These are phyloP conservation scores for Antheraea yamamai DNA, from an alignment of 2,888 invertebrate genomes.

Conservation along the genomic window DNA sequence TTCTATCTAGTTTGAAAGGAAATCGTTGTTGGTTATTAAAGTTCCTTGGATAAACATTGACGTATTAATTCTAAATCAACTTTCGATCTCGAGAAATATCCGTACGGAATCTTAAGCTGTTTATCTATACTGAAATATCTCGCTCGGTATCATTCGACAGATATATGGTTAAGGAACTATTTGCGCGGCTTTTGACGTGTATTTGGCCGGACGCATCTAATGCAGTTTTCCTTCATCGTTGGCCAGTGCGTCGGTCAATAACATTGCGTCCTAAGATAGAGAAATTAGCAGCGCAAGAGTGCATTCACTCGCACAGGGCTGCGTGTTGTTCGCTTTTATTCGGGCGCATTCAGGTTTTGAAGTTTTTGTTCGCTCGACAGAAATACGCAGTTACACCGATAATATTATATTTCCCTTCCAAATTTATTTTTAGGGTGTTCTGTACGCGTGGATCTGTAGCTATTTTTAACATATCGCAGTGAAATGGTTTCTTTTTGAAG, in stretches of 20 bases:
- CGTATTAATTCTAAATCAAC: conserved; percentile 50
- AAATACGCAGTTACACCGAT: conserved; percentile 1
- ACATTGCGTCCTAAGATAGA: conserved; percentile 80
- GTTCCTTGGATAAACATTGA: conserved; percentile 45
- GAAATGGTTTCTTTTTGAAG: no score
- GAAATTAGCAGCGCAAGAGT: conserved; percentile 75
- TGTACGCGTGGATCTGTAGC: no score
- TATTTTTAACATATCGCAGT: no score
- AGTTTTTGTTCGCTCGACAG: not conserved
- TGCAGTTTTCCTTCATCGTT: conserved; percentile 74
- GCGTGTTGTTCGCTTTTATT: conserved; percentile 10
- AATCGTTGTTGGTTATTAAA: conserved; percentile 56
- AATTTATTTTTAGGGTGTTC: no score
- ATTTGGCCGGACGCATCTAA: conserved; percentile 75
- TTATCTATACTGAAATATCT: conserved; percentile 19
- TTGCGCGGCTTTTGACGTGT: conserved; percentile 54
- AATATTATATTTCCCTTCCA: not conserved
- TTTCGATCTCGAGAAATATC: conserved; percentile 47
- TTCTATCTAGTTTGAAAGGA: conserved; percentile 54
- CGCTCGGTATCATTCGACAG: not conserved
- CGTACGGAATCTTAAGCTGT: conserved; percentile 24
- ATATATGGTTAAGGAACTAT: conserved; percentile 30
- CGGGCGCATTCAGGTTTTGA: conserved; percentile 2
- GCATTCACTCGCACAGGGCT: conserved; percentile 23
- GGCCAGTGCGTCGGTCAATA: conserved; percentile 74